Conservation (phyloP, 2,113 vertebrate genomes). For the Sardina pilchardus region DNA sequence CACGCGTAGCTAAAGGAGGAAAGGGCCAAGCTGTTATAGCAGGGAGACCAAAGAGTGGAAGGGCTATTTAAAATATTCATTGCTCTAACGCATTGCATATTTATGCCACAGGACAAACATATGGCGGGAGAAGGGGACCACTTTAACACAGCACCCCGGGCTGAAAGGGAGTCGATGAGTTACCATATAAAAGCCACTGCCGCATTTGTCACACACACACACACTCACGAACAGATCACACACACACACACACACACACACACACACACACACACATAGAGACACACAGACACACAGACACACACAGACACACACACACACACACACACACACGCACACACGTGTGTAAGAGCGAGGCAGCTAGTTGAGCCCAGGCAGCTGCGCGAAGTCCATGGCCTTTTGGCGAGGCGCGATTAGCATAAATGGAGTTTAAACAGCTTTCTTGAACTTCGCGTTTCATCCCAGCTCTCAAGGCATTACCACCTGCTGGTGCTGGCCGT, state of each 20-base stretch:
- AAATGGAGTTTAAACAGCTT: background rate
- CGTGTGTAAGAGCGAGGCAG: background rate
- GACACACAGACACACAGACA: background rate
- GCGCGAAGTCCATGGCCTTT: background rate
- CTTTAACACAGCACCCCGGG: slow-evolving; percentile 23
- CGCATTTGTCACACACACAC: background rate
- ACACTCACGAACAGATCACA: background rate
- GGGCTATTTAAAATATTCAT: background rate
- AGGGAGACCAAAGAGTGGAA: background rate
- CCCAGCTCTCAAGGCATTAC: background rate
- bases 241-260: background rate
- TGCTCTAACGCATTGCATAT: background rate
- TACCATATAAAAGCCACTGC: slow-evolving; percentile 17
- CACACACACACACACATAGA: background rate
- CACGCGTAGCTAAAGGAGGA: background rate
- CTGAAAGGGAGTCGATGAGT: slow-evolving; percentile 20
- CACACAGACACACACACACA: no score
- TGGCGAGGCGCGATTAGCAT: background rate
- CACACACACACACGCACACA: background rate
- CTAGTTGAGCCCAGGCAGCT: background rate
- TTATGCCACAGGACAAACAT: slow-evolving; percentile 11
- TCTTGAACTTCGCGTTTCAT: background rate
- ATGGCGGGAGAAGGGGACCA: background rate
- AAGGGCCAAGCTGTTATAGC: background rate
- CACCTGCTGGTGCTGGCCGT: background rate